phyloP scores from a whole-genome alignment of 2,888 invertebrate species.

The Torymus aiolomorphi region DNA sequence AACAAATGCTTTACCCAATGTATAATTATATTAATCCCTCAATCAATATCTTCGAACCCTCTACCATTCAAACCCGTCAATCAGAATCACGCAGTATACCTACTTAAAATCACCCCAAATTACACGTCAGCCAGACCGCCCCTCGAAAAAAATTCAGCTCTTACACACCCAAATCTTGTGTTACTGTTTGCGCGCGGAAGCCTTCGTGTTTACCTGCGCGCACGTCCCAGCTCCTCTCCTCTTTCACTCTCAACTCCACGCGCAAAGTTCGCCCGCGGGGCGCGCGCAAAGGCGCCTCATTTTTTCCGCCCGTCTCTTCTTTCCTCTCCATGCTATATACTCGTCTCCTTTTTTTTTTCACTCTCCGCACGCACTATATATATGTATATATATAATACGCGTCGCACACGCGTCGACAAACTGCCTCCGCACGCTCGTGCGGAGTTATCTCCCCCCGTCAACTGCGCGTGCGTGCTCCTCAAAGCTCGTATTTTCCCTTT shows the following conservation, averaged over 20 bases:
- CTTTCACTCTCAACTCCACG: background rate
- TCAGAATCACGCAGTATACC: too few species aligned
- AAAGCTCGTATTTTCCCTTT: conserved; percentile 25
- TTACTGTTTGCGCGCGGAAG: background rate
- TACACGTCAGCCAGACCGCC: too few species aligned
- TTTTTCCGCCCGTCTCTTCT: conserved; percentile 55
- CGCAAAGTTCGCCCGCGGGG: background rate
- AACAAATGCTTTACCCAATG: too few species aligned
- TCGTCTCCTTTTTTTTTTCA: background rate
- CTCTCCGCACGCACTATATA: background rate
- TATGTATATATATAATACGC: background rate
- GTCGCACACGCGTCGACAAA: conserved; percentile 16
- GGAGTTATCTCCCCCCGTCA: conserved; percentile 7
- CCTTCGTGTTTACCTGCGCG: background rate
- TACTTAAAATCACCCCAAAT: too few species aligned
- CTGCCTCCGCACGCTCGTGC: conserved; percentile 9
- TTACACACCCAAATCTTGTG: too few species aligned
- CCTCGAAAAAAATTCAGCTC: too few species aligned
- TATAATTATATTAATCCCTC: too few species aligned
- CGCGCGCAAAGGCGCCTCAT: conserved; percentile 16
- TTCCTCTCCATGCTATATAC: conserved; percentile 56
- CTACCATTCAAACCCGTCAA: too few species aligned
- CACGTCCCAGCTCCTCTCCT: background rate
- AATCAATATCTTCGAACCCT: too few species aligned
- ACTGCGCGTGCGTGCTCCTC: background rate